Base-by-base conservation (phyloP, 2,888 invertebrate genomes). In the Oscheius sp. region DNA sequence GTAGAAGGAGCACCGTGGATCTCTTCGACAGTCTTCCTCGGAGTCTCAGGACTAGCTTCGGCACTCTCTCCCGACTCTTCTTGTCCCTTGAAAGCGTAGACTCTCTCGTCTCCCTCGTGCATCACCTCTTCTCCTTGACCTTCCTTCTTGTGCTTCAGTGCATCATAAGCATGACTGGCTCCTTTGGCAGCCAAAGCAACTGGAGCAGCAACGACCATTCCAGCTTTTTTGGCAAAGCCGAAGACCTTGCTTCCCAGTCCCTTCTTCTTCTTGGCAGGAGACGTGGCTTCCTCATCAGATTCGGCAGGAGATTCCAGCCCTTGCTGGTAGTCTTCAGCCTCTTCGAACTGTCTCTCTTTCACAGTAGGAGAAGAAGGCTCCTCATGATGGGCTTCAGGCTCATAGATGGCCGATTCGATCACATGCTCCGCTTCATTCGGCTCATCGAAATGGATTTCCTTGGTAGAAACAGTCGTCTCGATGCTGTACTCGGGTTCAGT, bases 181-280 rank as follows among this genome's bases (percentile, higher is more conserved):
- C 84, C 85, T 33, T 78, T 71, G 13, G 80, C 84, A 50, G 80
- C 81, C 13, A 81, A 73, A 50, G 80, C 84, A 35, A 79, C 82
- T 37, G 82, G 84, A 62, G 84, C 81, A 13, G 80, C 85, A 42
- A 78, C 84, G 53, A 83, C 70, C 76, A 77, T 76, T 72, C 84
- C 84, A 37, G 80, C 80, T 55, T 79, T 80, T 74, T 82, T 82
- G 3, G 79, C 79, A 53, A 75, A 75, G 0, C 75, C 75, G 21
- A 53, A 9, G 33, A 71, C 21, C 57, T 59, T 71, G 37, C 47
- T 57, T 50, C 71, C 75, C 1, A 70, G 37, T 13, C 53, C 51
- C 13, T 57, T 68, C 68, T 68, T 57, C 51, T 47, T 65, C 5
- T 55, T 42, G 7, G 63, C 21, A 2, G 63, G 63, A 48, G 21